A percentile compares a stretch with the other conserved stretches of the same genome.
These are phyloP conservation scores for Leucoraja erinaceus DNA, from an alignment of 2,113 vertebrate genomes.

Conservation along the genomic window DNA sequence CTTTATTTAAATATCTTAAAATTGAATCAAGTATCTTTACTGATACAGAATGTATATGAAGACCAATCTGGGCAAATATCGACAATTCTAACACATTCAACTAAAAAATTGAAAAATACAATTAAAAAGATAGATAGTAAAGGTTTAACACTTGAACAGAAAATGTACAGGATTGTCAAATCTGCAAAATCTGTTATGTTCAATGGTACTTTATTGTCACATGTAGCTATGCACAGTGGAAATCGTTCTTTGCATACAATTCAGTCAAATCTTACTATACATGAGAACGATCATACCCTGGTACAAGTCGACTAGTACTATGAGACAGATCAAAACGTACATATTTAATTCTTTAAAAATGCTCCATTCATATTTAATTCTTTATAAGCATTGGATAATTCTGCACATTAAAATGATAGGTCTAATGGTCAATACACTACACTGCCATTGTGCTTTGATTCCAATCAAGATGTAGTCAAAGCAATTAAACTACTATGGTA, in stretches of 20 bases:
- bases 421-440: background rate
- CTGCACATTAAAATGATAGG: background rate
- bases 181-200: background rate
- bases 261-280: no score
- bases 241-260: no score
- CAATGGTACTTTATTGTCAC: no score
- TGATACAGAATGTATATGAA: background rate
- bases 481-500: background rate
- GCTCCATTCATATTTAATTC: no score
- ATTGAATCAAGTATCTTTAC: background rate
- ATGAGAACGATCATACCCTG: no score
- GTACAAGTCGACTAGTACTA: background rate
- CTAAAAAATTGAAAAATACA: background rate
- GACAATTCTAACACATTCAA: background rate
- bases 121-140: background rate
- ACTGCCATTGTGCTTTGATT: background rate
- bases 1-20: background rate
- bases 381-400: background rate
- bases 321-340: background rate
- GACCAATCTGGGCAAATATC: background rate
- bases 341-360: no score
- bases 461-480: background rate
- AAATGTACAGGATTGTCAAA: background rate
- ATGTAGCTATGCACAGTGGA: no score
- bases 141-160: background rate